Evolutionary conservation across 2,113 vertebrate genomes (phyloP).

Genomic region (Entosphenus tridentatus): DNA sequence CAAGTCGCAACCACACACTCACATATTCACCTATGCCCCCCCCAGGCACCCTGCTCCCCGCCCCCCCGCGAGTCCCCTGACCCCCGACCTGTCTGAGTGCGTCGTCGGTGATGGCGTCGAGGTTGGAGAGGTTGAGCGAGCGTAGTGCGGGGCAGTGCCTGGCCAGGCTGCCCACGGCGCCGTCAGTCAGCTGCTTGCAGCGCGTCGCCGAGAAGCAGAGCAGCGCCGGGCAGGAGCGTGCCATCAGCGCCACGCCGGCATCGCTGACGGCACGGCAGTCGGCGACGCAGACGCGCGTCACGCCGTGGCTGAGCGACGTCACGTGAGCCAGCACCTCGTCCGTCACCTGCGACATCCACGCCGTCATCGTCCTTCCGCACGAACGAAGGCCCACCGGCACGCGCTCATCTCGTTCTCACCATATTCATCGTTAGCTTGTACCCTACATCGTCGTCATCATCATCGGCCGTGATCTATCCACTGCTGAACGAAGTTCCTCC

Average conservation of each 20-base stretch:
- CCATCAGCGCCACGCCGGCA: conserved; percentile 55
- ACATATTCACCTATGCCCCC: too few species aligned
- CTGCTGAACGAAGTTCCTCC: too few species aligned
- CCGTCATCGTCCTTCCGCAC: too few species aligned
- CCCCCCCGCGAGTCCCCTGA: too few species aligned
- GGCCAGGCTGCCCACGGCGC: conserved; percentile 53
- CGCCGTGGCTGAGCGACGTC: conserved; percentile 71
- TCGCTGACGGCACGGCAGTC: conserved; percentile 83
- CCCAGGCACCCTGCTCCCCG: too few species aligned
- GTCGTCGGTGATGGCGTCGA: conserved; percentile 77
- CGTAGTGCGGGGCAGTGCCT: conserved; percentile 68
- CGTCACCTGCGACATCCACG: conserved; percentile 35
- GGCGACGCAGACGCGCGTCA: conserved; percentile 88
- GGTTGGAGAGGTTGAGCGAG: conserved; percentile 87
- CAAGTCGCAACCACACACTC: too few species aligned
- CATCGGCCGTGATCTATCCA: too few species aligned
- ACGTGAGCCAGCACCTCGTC: conserved; percentile 83
- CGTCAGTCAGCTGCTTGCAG: conserved; percentile 84
- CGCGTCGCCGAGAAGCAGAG: conserved; percentile 76
- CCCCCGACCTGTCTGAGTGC: conserved; percentile 52
- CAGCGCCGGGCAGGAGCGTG: conserved; percentile 61
- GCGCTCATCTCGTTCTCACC: background rate
- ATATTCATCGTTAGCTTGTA: conserved; percentile 6
- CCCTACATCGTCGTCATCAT: background rate
- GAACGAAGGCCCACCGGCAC: too few species aligned